These are phyloP conservation scores for Hecatera dysodea DNA, from an alignment of 2,888 invertebrate genomes.

Conservation along the genomic window DNA sequence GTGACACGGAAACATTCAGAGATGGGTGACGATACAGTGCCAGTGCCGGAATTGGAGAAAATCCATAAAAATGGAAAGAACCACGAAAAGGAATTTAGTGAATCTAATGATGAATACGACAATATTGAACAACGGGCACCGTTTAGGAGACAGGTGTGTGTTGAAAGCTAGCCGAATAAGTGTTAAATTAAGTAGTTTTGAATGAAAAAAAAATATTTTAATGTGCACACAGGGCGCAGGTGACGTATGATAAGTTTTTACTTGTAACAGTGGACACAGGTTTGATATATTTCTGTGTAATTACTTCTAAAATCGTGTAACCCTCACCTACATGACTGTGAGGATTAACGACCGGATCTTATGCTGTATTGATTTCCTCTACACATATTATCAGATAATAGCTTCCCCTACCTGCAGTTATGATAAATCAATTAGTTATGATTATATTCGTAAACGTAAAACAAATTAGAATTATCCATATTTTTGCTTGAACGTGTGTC, in stretches of 20 bases:
- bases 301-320: slow-evolving; percentile 22
- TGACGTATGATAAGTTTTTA: slow-evolving; percentile 19
- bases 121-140: slow-evolving; percentile 68
- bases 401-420: slow-evolving; percentile 20
- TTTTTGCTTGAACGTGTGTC: background rate
- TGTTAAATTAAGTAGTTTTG: slow-evolving; percentile 10
- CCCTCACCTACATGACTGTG: slow-evolving; percentile 47
- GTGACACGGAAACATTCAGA: slow-evolving; percentile 68
- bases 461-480: background rate
- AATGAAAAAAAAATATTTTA: background rate
- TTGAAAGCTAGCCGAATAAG: slow-evolving; percentile 49
- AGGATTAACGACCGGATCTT: slow-evolving; percentile 42
- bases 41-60: slow-evolving; percentile 80
- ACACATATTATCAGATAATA: slow-evolving; percentile 26
- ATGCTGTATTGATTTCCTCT: slow-evolving; percentile 13
- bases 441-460: background rate
- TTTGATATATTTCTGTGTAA: slow-evolving; percentile 37
- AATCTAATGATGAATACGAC: slow-evolving; percentile 66
- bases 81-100: slow-evolving; percentile 70
- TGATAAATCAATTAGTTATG: slow-evolving; percentile 15
- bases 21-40: slow-evolving; percentile 79
- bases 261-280: slow-evolving; percentile 51
- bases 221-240: slow-evolving; percentile 13
- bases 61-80: slow-evolving; percentile 75
- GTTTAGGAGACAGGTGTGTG: slow-evolving; percentile 85